These are phyloP conservation scores for Todiramphus saurophagus DNA, from an alignment of 2,113 vertebrate species.

Conservation along the genomic window DNA sequence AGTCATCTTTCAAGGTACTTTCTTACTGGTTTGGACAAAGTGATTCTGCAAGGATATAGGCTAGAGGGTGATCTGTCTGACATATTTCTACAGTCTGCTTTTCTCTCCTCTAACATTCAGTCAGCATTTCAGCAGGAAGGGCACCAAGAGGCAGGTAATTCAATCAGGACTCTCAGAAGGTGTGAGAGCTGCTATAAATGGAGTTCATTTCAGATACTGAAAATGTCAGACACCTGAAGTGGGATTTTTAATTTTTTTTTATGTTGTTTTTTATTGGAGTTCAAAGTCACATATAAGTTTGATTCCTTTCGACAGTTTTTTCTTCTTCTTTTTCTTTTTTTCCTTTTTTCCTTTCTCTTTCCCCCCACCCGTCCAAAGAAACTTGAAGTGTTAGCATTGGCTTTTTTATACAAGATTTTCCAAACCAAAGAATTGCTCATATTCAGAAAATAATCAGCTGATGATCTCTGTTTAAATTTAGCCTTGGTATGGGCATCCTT, in stretches of 20 bases:
- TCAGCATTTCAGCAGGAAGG: not conserved
- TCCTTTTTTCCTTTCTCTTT: rapidly evolving
- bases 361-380: rapidly evolving
- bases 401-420: not conserved
- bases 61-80: not conserved
- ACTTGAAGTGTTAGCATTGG: not conserved
- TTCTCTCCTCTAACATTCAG: not conserved
- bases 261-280: not conserved
- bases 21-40: not conserved
- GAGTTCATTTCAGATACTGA: not conserved
- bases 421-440: not conserved
- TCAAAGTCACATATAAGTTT: not conserved
- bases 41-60: not conserved
- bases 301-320: not conserved
- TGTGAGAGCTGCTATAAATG: not conserved
- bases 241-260: not conserved
- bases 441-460: not conserved
- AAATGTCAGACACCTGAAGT: not conserved
- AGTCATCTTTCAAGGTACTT: not conserved
- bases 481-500: not conserved
- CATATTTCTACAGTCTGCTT: not conserved
- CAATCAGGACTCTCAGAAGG: not conserved
- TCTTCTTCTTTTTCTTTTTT: rapidly evolving
- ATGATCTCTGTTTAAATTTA: not conserved
- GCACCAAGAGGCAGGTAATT: not conserved